Evolutionary conservation across 2,797 vertebrate species (phyloP).

Genomic region (Sciurus vulgaris): DNA sequence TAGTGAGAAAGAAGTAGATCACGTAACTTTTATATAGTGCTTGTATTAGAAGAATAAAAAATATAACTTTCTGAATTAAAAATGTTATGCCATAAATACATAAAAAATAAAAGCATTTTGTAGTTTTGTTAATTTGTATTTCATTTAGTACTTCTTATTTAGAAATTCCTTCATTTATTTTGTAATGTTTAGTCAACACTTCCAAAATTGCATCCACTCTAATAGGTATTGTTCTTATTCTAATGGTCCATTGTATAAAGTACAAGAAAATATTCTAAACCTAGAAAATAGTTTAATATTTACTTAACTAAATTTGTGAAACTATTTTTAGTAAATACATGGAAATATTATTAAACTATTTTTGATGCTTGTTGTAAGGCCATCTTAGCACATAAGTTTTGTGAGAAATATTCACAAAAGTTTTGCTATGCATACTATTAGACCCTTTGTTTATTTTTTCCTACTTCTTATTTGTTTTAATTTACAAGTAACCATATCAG

Average conservation of each 20-base stretch:
- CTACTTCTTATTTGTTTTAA: slow-evolving; percentile 73
- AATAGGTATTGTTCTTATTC: background rate
- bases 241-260: slow-evolving; percentile 37
- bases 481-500: slow-evolving; percentile 80
- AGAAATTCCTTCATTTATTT: background rate
- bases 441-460: slow-evolving; percentile 65
- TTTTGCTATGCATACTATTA: slow-evolving; percentile 80
- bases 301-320: slow-evolving; percentile 62
- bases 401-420: slow-evolving; percentile 52
- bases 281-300: slow-evolving; percentile 35
- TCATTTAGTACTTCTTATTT: background rate
- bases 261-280: slow-evolving; percentile 57
- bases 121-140: background rate
- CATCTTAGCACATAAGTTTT: slow-evolving; percentile 74
- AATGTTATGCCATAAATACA: background rate
- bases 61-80: background rate
- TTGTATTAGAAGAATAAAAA: background rate
- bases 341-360: slow-evolving; percentile 73
- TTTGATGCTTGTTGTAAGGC: slow-evolving; percentile 52
- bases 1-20: background rate
- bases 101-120: background rate
- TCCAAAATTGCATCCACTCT: background rate
- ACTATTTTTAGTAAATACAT: slow-evolving; percentile 54
- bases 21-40: background rate
- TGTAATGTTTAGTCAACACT: background rate